Conservation (phyloP, 2,888 invertebrate species). For the Nemoura dubitans region DNA sequence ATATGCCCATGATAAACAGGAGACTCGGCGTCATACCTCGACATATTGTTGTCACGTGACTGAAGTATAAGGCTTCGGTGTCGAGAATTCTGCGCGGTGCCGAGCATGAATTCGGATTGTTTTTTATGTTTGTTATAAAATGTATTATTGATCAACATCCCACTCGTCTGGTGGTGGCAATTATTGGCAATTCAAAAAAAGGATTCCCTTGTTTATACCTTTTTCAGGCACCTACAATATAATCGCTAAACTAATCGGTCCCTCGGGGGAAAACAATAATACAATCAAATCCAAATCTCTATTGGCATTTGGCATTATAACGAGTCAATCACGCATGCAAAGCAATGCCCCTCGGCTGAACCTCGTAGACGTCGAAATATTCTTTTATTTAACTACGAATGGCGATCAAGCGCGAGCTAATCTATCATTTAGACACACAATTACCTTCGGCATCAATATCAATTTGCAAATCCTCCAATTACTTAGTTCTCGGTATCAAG, state of each 20-base stretch:
- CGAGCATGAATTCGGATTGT: too few relatives aligned
- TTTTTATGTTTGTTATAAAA: not conserved
- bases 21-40: not conserved
- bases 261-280: not conserved
- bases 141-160: too few relatives aligned
- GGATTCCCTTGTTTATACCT: too few relatives aligned
- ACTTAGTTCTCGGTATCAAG: not conserved
- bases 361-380: not conserved
- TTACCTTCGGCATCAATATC: not conserved
- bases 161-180: too few relatives aligned
- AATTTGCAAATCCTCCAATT: not conserved
- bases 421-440: not conserved
- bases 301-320: not conserved
- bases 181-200: too few relatives aligned
- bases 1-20: not conserved
- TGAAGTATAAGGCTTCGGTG: not conserved
- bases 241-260: not conserved
- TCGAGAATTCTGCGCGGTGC: not conserved
- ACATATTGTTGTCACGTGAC: not conserved
- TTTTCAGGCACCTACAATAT: too few relatives aligned
- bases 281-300: not conserved
- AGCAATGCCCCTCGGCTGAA: not conserved
- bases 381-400: not conserved
- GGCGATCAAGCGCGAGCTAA: not conserved
- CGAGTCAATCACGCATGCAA: not conserved